Conservation (phyloP, 1,140 invertebrate species). For the Cecropterus lyciades region DNA sequence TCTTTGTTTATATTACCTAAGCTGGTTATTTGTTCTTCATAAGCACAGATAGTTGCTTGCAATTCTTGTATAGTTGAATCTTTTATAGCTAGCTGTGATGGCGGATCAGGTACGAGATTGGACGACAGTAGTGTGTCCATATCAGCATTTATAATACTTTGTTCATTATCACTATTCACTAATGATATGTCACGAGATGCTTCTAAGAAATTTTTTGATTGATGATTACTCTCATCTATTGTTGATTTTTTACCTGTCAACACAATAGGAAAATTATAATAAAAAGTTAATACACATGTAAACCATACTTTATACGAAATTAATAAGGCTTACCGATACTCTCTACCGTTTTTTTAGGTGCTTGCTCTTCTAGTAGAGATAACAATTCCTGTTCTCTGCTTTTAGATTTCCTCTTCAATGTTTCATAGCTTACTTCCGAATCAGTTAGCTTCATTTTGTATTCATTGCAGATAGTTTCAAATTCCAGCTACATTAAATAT, state of each 20-base stretch:
- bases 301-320: too few relatives aligned
- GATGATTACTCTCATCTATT: conserved; percentile 40
- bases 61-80: conserved; percentile 55
- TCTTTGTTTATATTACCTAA: conserved; percentile 58
- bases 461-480: conserved; percentile 56
- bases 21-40: conserved; percentile 52
- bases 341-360: conserved; percentile 41
- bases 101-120: conserved; percentile 36
- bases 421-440: conserved; percentile 69
- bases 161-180: conserved; percentile 58
- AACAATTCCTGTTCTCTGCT: conserved; percentile 69
- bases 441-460: conserved; percentile 67
- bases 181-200: conserved; percentile 57
- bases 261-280: conserved; percentile 22
- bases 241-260: conserved; percentile 49
- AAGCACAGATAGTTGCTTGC: conserved; percentile 49
- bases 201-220: conserved; percentile 52
- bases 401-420: conserved; percentile 65
- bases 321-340: conserved; percentile 46
- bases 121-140: conserved; percentile 22
- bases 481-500: conserved; percentile 49
- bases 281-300: conserved; percentile 18
- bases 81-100: conserved; percentile 51
- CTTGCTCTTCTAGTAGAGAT: conserved; percentile 61
- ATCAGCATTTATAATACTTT: conserved; percentile 42